These are phyloP conservation scores for Pachyuromys duprasi DNA, from an alignment of 2,797 vertebrate genomes.

Conservation along the genomic window DNA sequence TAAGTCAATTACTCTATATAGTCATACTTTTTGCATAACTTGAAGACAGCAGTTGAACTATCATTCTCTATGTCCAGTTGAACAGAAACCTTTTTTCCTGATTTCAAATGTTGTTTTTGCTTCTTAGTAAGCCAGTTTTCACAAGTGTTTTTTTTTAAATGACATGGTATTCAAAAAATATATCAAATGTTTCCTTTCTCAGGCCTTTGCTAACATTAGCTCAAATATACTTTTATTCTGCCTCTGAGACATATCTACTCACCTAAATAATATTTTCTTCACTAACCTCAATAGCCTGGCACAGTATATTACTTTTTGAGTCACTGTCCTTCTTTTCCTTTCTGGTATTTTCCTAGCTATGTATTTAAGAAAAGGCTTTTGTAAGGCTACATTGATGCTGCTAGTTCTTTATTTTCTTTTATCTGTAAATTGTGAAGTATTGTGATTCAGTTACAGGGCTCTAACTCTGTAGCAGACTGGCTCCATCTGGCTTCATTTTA, in stretches of 20 bases:
- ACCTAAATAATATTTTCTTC: conserved; percentile 74
- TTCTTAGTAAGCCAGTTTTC: conserved; percentile 58
- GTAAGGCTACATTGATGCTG: conserved; percentile 58
- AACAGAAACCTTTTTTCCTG: background rate
- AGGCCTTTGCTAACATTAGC: conserved; percentile 70
- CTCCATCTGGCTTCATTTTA: conserved; percentile 38
- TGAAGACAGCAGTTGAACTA: conserved; percentile 41
- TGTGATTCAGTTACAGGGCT: conserved; percentile 29
- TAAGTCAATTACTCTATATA: conserved; percentile 36
- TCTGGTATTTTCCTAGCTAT: conserved; percentile 70
- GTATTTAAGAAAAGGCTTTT: conserved; percentile 73
- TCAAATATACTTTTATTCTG: conserved; percentile 71
- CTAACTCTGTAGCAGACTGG: conserved; percentile 21
- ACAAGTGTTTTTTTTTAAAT: conserved; percentile 21
- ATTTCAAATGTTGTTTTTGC: conserved; percentile 25
- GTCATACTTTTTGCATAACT: background rate
- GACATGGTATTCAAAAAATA: conserved; percentile 56
- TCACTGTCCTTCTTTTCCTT: conserved; percentile 77
- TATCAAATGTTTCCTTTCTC: conserved; percentile 58
- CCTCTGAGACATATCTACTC: conserved; percentile 48
- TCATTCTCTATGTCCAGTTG: background rate
- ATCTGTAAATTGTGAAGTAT: conserved; percentile 56
- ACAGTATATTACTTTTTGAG: conserved; percentile 72
- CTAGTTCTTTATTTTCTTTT: conserved; percentile 70
- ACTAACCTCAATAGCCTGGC: conserved; percentile 68